Conservation (phyloP, 1,140 invertebrate species). For the Rhagoletis zephyria region DNA sequence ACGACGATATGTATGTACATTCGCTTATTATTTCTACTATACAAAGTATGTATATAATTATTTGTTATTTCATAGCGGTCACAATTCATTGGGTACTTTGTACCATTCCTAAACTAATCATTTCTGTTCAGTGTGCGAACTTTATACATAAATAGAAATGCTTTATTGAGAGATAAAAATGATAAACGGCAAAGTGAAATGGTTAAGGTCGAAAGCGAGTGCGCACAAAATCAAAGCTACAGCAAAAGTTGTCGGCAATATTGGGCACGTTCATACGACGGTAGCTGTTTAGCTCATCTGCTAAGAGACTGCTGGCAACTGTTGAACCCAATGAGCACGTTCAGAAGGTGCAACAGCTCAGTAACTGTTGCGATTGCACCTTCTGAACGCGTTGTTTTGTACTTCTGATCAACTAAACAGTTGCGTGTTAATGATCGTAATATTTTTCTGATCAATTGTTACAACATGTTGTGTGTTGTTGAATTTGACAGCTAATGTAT, state of each 20-base stretch:
- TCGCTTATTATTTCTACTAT: background rate
- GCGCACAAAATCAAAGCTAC: background rate
- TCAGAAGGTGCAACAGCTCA: too few species aligned
- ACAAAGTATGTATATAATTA: background rate
- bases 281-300: too few species aligned
- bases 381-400: too few species aligned
- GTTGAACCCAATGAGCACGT: too few species aligned
- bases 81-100: slow-evolving; percentile 29
- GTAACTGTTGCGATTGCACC: too few species aligned
- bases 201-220: background rate
- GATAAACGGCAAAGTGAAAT: slow-evolving; percentile 44
- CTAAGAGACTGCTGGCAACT: too few species aligned
- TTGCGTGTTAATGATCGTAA: too few species aligned
- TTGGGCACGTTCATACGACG: too few species aligned
- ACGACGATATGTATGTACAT: background rate
- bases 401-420: too few species aligned
- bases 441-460: too few species aligned
- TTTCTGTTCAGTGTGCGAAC: slow-evolving; percentile 22
- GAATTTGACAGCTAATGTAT: too few species aligned
- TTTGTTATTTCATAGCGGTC: background rate
- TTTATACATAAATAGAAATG: slow-evolving; percentile 33
- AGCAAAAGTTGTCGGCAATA: background rate
- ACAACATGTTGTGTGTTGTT: too few species aligned
- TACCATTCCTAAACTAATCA: slow-evolving; percentile 8
- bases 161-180: slow-evolving; percentile 50